Percentiles rank a stretch among this genome's conserved stretches.
These are phyloP conservation scores for Distichodus sexfasciatus DNA, from an alignment of 2,797 vertebrate genomes.

Conservation along the genomic window DNA sequence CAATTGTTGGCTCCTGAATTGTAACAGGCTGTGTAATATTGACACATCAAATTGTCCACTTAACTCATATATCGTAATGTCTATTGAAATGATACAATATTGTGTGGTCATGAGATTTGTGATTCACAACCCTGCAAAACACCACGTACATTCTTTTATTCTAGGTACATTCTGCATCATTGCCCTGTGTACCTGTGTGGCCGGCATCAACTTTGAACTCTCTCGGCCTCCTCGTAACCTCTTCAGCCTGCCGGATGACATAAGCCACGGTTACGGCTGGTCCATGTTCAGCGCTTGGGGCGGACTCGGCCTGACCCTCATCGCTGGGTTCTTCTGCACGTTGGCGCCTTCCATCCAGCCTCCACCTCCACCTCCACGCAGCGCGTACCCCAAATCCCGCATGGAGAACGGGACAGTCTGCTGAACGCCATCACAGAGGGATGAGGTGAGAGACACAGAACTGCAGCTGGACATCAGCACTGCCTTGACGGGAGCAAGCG, in stretches of 20 bases:
- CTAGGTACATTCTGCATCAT: conserved; percentile 89
- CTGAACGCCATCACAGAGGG: conserved; percentile 58
- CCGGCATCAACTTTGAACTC: conserved; percentile 88
- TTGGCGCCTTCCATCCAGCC: conserved; percentile 87
- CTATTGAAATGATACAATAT: background rate
- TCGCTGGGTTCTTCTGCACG: conserved; percentile 90
- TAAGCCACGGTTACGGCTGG: conserved; percentile 89
- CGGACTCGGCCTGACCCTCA: conserved; percentile 84
- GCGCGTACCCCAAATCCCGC: conserved; percentile 83
- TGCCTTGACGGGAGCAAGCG: conserved; percentile 2
- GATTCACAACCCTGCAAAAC: no score
- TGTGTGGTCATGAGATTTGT: no score
- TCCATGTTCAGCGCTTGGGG: conserved; percentile 91
- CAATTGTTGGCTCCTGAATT: no score
- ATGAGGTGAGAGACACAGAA: conserved; percentile 4
- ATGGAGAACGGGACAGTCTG: conserved; percentile 87
- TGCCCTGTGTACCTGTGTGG: conserved; percentile 87
- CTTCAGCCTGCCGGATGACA: conserved; percentile 84
- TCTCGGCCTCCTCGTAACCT: conserved; percentile 85
- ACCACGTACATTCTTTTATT: conserved; percentile 1
- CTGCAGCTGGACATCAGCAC: background rate
- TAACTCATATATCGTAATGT: no score
- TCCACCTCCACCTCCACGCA: conserved; percentile 76
- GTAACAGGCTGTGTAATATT: no score
- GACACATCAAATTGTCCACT: no score